A percentile compares a stretch with the other conserved stretches of the same genome.
These are phyloP conservation scores for Laterallus jamaicensis DNA, from an alignment of 2,113 vertebrate genomes.

Conservation along the genomic window DNA sequence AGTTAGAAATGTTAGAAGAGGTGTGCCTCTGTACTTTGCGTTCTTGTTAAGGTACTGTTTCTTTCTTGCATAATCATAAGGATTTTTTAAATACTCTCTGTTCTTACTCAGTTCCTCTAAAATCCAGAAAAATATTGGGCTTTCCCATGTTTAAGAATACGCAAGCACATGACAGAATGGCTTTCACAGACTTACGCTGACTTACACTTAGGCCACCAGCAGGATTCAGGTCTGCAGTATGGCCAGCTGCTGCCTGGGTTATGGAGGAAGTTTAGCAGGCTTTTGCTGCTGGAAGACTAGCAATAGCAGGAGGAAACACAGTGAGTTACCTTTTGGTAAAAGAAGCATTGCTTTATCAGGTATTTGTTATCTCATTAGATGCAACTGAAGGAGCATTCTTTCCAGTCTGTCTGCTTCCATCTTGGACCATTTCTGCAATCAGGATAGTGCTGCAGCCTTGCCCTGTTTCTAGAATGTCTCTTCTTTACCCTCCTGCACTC, in stretches of 20 bases:
- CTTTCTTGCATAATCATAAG: background rate
- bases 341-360: background rate
- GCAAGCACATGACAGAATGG: fast-evolving
- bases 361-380: background rate
- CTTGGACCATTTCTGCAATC: background rate
- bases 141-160: background rate
- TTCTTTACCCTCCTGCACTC: background rate
- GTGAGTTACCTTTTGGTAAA: background rate
- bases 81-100: background rate
- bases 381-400: background rate
- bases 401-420: background rate
- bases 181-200: background rate
- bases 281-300: background rate
- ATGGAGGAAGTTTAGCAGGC: background rate
- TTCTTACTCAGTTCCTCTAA: background rate
- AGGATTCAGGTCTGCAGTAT: background rate
- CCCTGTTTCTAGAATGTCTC: background rate
- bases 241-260: background rate
- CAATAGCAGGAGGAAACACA: background rate
- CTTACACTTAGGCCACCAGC: background rate
- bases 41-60: background rate
- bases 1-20: background rate
- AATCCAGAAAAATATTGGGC: background rate
- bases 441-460: background rate
- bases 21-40: background rate